phyloP scores from a whole-genome alignment of 2,113 vertebrate genomes.

The Chaetops frenatus region DNA sequence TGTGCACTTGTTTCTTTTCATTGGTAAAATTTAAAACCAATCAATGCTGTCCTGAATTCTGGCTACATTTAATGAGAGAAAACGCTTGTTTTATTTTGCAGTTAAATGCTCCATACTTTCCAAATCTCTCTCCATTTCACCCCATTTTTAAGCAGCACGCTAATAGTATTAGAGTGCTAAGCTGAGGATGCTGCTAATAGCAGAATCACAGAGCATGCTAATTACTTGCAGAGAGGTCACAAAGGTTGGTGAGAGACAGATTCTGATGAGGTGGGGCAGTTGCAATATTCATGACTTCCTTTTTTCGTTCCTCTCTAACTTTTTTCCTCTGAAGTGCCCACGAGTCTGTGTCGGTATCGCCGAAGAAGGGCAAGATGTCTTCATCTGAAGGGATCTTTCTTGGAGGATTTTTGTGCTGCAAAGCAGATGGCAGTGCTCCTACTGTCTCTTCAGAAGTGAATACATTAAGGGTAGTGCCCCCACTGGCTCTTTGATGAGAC shows the following conservation, averaged over 20 bases:
- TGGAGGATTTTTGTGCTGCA: background rate
- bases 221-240: background rate
- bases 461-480: constrained; percentile 23
- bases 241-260: background rate
- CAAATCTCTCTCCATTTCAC: background rate
- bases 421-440: constrained; percentile 27
- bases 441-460: constrained; percentile 31
- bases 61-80: background rate
- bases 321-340: background rate
- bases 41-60: background rate
- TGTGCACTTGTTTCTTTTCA: constrained; percentile 12
- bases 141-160: background rate
- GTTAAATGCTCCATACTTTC: background rate
- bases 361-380: background rate
- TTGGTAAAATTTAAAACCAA: constrained; percentile 3
- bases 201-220: background rate
- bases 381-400: background rate
- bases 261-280: background rate
- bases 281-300: background rate
- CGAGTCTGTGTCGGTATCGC: background rate
- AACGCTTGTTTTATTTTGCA: background rate
- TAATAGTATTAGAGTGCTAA: background rate
- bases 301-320: background rate
- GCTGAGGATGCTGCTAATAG: background rate
- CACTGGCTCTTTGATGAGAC: constrained; percentile 46